These are phyloP conservation scores for Drosophila paulistorum DNA, from an alignment of 1,140 invertebrate species.

Conservation along the genomic window DNA sequence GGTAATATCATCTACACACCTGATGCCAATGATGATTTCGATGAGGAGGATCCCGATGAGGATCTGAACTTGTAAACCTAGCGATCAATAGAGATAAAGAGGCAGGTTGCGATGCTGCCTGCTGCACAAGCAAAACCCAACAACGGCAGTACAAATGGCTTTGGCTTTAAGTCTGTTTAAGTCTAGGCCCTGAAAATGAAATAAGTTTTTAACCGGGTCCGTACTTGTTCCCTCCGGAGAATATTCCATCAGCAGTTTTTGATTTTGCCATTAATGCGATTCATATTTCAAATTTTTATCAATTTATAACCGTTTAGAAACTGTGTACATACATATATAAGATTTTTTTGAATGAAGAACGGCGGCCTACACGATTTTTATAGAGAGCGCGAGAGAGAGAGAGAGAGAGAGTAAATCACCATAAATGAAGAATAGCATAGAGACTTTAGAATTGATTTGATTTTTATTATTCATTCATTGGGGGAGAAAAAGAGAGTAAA, in stretches of 20 bases:
- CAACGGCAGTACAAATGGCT: slow-evolving; percentile 74
- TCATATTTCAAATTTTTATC: neutral
- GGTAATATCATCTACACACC: slow-evolving; percentile 84
- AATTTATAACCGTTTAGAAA: neutral
- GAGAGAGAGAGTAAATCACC: neutral
- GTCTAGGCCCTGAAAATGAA: slow-evolving; percentile 45
- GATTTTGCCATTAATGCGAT: neutral
- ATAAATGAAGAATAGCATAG: slow-evolving; percentile 8
- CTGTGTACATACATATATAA: neutral
- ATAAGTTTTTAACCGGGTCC: slow-evolving; percentile 16
- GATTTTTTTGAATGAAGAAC: neutral
- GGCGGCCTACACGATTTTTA: neutral
- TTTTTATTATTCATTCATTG: slow-evolving; percentile 1
- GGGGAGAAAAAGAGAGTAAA: neutral
- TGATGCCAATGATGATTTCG: slow-evolving; percentile 84
- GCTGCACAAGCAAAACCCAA: slow-evolving; percentile 36
- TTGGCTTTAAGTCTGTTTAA: slow-evolving; percentile 75
- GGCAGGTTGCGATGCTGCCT: slow-evolving; percentile 14
- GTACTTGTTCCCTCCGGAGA: neutral
- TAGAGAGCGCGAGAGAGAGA: neutral
- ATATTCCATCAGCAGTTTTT: neutral
- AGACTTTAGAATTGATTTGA: neutral
- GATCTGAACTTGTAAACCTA: slow-evolving; percentile 67
- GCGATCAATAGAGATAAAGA: neutral
- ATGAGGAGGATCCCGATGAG: slow-evolving; percentile 85